Base-by-base conservation (phyloP, 2,113 vertebrate species). In the Pithys albifrons region DNA sequence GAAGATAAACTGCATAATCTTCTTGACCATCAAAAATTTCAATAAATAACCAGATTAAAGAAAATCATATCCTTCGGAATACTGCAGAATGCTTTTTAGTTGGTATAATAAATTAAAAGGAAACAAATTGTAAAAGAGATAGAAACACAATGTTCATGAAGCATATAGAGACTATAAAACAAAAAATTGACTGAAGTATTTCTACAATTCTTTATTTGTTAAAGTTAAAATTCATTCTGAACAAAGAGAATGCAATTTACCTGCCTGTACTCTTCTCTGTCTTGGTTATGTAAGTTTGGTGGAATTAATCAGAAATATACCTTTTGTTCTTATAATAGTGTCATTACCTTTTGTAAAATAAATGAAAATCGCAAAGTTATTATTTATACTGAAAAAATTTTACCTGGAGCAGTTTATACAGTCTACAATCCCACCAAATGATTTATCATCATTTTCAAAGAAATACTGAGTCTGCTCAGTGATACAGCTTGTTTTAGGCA, bases 391-490 rank as follows among this genome's bases (percentile, higher is more conserved):
- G 18, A 76, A 92, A 27, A 65, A 87, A 37, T 61, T 84, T 89
- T 98, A 99, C 99, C 99, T 99, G 96, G 99, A 99, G 90, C 99
- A 99, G 98, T 99, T 99, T 93, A 98, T 98, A 97, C 99, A 99
- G 97, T 99, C 99, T 94, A 99, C 96, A 22, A 99, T 98, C 52
- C 99, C 99, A 91, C 96, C 94, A 97, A 99, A 99, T 35, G 99
- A 99, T 97, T 97, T 99, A 91, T 99, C 99, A 7, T 99, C 98
- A 29, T 99, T 99, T 93, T 99, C 98, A 89, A 99, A 99, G 98
- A 99, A 99, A 98, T 99, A 99, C 90, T 99, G 99, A 18, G 99
- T 99, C 97, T 99, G 99, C 91, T 99, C 99, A 9, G 99, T 99
- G 95, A 99, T 99, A 79, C 99, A 99, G 97, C 99, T 99, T 95